Evolutionary conservation across 2,797 vertebrate species (phyloP).

Genomic region (Sebastes dallii): DNA sequence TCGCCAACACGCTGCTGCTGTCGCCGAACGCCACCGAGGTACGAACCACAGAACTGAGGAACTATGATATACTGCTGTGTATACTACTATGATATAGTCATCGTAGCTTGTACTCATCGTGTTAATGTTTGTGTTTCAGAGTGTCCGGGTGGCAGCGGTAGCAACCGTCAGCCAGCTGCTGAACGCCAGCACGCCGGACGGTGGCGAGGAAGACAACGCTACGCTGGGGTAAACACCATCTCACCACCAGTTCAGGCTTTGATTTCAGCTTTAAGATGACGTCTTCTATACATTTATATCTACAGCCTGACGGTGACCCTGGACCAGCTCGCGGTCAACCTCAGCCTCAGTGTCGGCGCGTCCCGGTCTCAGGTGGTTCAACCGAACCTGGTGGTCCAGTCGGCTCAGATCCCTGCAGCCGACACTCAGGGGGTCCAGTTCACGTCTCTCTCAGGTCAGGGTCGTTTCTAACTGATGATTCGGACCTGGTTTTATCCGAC

Average conservation of each 20-base stretch:
- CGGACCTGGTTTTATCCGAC: too few relatives aligned
- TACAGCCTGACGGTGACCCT: constrained; percentile 62
- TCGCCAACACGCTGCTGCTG: constrained; percentile 43
- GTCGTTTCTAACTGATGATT: too few relatives aligned
- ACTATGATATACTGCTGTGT: too few relatives aligned
- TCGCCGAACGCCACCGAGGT: constrained; percentile 39
- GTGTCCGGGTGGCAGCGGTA: constrained; percentile 46
- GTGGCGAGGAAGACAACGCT: neutral
- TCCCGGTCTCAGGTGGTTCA: constrained; percentile 58
- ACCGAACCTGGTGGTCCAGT: constrained; percentile 71
- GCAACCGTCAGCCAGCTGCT: constrained; percentile 74
- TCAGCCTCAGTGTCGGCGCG: neutral
- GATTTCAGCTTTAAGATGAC: neutral
- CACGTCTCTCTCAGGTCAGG: constrained; percentile 24
- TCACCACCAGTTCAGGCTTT: neutral
- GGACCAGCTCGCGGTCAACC: constrained; percentile 53
- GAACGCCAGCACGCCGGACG: neutral
- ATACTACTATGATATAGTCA: too few relatives aligned
- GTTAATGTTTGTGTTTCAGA: constrained; percentile 31
- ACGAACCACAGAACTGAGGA: neutral
- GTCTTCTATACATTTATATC: neutral
- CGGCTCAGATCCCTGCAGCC: neutral
- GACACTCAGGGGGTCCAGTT: constrained; percentile 56
- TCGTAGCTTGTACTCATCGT: too few relatives aligned
- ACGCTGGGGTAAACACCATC: constrained; percentile 23